phyloP scores from a whole-genome alignment of 2,888 invertebrate genomes.

The Cyclophora albipunctata region DNA sequence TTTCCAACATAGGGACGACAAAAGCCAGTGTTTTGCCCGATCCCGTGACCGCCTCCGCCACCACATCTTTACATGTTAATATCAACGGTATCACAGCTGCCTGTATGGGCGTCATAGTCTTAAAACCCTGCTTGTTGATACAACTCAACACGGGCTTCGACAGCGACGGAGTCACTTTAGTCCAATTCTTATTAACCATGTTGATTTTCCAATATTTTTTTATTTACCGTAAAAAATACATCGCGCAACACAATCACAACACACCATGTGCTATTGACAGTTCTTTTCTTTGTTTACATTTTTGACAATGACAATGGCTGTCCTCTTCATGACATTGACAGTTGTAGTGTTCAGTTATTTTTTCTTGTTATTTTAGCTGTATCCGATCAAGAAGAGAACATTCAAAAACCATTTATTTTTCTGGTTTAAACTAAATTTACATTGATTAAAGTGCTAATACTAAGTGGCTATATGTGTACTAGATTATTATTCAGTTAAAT shows the following conservation, averaged over 20 bases:
- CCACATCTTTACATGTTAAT: slow-evolving; percentile 94
- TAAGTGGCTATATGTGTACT: background rate
- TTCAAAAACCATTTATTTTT: background rate
- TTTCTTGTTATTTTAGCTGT: background rate
- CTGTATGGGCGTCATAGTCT: slow-evolving; percentile 79
- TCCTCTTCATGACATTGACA: background rate
- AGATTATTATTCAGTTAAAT: background rate
- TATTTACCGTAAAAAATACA: background rate
- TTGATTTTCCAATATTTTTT: slow-evolving; percentile 6
- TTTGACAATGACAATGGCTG: background rate
- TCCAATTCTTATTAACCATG: slow-evolving; percentile 66
- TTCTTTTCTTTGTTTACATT: slow-evolving; percentile 14
- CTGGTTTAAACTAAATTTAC: background rate
- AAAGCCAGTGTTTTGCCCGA: slow-evolving; percentile 99
- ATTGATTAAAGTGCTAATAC: background rate
- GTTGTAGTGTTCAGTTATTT: slow-evolving; percentile 7
- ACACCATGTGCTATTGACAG: slow-evolving; percentile 28
- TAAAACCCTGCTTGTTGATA: slow-evolving; percentile 69
- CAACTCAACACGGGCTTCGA: slow-evolving; percentile 68
- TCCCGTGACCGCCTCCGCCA: slow-evolving; percentile 98
- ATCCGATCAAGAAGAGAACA: background rate
- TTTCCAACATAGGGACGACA: slow-evolving; percentile 92
- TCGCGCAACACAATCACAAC: background rate
- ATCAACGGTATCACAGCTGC: slow-evolving; percentile 92
- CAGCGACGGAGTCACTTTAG: slow-evolving; percentile 53